Evolutionary conservation across 2,797 vertebrate species (phyloP).

Genomic region (Tachyglossus aculeatus): DNA sequence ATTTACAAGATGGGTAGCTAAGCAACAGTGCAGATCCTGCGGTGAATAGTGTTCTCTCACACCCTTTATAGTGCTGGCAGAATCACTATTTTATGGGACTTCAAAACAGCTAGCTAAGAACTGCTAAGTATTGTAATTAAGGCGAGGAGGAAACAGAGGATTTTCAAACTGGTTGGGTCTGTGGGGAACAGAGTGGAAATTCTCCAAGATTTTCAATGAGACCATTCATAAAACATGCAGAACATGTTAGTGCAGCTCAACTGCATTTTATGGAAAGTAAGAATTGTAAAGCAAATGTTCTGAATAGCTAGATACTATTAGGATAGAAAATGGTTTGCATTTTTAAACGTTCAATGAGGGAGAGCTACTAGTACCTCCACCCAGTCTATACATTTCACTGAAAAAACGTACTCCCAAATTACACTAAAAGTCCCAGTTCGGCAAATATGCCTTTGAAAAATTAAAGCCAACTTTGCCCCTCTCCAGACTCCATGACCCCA

Average conservation of each 20-base stretch:
- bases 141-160: slow-evolving; percentile 53
- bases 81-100: slow-evolving; percentile 64
- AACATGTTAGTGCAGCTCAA: slow-evolving; percentile 48
- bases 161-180: slow-evolving; percentile 65
- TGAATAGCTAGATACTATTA: slow-evolving; percentile 42
- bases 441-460: background rate
- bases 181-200: slow-evolving; percentile 56
- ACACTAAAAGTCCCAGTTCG: background rate
- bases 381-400: background rate
- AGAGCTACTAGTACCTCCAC: slow-evolving; percentile 17
- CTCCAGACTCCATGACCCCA: no score
- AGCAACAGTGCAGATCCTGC: slow-evolving; percentile 66
- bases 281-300: slow-evolving; percentile 22
- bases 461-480: background rate
- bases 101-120: slow-evolving; percentile 61
- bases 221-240: slow-evolving; percentile 60
- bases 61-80: slow-evolving; percentile 40
- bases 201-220: slow-evolving; percentile 59
- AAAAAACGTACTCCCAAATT: background rate
- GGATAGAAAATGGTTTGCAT: slow-evolving; percentile 32
- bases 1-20: slow-evolving; percentile 71
- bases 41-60: slow-evolving; percentile 49
- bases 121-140: slow-evolving; percentile 66
- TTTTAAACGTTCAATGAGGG: slow-evolving; percentile 27
- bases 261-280: slow-evolving; percentile 45